Evolutionary conservation across 2,797 vertebrate genomes (phyloP).

Genomic region (Muscicapa comitata): DNA sequence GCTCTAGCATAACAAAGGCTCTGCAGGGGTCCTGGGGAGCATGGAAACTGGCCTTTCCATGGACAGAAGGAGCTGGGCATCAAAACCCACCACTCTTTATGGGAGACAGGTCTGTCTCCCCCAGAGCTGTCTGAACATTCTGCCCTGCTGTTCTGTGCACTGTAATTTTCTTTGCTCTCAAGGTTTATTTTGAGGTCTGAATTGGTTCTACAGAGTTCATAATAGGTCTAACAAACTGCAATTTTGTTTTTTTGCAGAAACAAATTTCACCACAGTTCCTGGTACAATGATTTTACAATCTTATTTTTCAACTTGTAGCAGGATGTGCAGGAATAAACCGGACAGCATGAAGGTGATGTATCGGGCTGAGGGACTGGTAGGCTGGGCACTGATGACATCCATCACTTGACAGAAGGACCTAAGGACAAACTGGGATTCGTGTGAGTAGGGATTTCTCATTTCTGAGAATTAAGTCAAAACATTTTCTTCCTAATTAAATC

Average conservation of each 20-base stretch:
- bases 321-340: neutral
- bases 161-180: neutral
- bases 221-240: neutral
- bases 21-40: neutral
- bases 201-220: neutral
- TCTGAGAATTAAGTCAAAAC: slow-evolving; percentile 6
- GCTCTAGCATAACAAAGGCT: neutral
- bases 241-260: neutral
- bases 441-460: neutral
- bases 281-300: neutral
- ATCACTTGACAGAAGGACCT: neutral
- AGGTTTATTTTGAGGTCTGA: neutral
- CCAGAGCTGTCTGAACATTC: neutral
- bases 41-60: neutral
- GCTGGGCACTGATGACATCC: neutral
- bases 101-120: neutral
- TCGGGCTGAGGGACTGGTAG: neutral
- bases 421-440: neutral
- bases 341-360: rapidly evolving
- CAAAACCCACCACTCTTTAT: neutral
- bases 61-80: neutral
- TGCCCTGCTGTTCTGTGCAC: neutral
- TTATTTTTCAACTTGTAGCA: neutral
- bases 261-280: neutral
- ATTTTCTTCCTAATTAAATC: neutral